These are phyloP conservation scores for Amiota mariae DNA, from an alignment of 2,888 invertebrate genomes.

Conservation along the genomic window DNA sequence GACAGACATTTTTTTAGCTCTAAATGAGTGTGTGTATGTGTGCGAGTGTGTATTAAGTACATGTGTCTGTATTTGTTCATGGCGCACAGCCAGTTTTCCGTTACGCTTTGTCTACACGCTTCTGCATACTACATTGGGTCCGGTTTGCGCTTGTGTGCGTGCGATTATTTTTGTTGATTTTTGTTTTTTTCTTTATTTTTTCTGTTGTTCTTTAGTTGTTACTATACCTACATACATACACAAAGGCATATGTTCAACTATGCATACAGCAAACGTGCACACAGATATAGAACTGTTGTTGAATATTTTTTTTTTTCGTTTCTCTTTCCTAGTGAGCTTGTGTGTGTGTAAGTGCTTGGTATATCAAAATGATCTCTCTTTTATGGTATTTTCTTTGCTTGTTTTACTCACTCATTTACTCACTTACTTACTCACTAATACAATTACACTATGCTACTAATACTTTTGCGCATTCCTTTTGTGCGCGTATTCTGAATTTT, in stretches of 20 bases:
- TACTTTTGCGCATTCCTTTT: constrained; percentile 20
- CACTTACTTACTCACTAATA: constrained; percentile 7
- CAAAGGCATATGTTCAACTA: background rate
- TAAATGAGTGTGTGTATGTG: background rate
- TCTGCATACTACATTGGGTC: background rate
- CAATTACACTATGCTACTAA: background rate
- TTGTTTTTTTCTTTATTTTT: too few species aligned
- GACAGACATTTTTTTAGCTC: constrained; percentile 7
- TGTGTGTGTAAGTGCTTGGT: background rate
- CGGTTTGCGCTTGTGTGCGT: constrained; percentile 37
- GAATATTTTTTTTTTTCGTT: constrained; percentile 17
- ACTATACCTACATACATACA: background rate
- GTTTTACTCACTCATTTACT: background rate
- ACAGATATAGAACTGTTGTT: constrained; percentile 32
- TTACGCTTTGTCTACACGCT: constrained; percentile 31
- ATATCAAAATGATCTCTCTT: constrained; percentile 10
- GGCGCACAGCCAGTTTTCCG: constrained; percentile 66
- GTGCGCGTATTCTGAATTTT: background rate
- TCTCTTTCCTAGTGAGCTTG: constrained; percentile 12
- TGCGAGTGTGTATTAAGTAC: constrained; percentile 41
- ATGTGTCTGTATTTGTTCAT: constrained; percentile 54
- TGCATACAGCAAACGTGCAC: constrained; percentile 10
- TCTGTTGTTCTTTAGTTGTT: too few species aligned
- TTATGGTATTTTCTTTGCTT: background rate
- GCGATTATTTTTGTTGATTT: constrained; percentile 13